Percentiles rank a stretch among this genome's conserved stretches.
These are phyloP conservation scores for Dorcus hopei DNA, from an alignment of 2,888 invertebrate genomes.

Conservation along the genomic window DNA sequence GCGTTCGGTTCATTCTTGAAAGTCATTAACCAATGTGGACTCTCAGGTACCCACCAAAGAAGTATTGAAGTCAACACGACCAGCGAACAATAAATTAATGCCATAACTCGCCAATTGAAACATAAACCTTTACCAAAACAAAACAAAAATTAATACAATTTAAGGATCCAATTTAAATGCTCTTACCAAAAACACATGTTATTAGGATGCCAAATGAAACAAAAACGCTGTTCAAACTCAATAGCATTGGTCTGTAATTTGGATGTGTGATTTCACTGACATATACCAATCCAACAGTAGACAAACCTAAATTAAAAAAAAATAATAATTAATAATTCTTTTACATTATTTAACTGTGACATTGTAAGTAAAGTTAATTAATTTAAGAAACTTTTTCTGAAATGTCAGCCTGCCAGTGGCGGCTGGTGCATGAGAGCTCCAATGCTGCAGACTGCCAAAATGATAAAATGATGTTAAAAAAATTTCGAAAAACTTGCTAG, in stretches of 20 bases:
- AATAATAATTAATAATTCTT: constrained; percentile 1
- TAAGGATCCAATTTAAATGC: constrained; percentile 1
- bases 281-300: constrained; percentile 55
- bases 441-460: too few relatives aligned
- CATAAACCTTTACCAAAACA: constrained; percentile 39
- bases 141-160: constrained; percentile 14
- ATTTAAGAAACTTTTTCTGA: too few relatives aligned
- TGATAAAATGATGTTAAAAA: too few relatives aligned
- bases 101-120: constrained; percentile 53
- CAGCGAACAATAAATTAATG: constrained; percentile 48
- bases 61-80: constrained; percentile 41
- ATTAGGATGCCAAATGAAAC: constrained; percentile 58
- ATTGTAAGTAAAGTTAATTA: too few relatives aligned
- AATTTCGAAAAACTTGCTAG: too few relatives aligned
- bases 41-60: constrained; percentile 54
- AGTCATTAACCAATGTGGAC: constrained; percentile 56
- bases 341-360: too few relatives aligned
- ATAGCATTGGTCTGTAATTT: constrained; percentile 53
- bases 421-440: too few relatives aligned
- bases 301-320: constrained; percentile 45
- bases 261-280: constrained; percentile 59
- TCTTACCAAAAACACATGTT: constrained; percentile 50
- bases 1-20: constrained; percentile 43
- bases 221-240: constrained; percentile 57
- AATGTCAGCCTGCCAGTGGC: too few relatives aligned